A percentile compares a stretch with the other conserved stretches of the same genome.
Evolutionary conservation across 2,113 vertebrate genomes (phyloP).

Genomic region (Orcinus orca): DNA sequence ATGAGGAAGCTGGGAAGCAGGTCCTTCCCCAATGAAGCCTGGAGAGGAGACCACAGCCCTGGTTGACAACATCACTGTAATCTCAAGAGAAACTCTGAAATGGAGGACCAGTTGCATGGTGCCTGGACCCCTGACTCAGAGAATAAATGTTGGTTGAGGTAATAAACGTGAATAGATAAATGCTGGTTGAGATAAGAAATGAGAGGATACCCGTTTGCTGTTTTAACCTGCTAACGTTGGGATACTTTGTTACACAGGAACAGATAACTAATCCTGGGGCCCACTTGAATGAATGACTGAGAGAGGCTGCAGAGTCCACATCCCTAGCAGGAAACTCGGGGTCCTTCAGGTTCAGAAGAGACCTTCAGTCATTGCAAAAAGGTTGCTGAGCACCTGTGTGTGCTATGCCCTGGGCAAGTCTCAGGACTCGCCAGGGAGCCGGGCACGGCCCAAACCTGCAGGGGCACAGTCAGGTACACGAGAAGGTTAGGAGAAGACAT

Average conservation of each 20-base stretch:
- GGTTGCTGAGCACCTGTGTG: accelerated
- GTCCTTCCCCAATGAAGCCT: neutral
- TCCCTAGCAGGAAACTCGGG: neutral
- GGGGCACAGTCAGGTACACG: accelerated
- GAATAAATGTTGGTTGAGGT: neutral
- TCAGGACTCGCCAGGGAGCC: neutral
- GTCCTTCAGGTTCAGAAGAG: neutral
- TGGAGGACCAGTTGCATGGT: accelerated
- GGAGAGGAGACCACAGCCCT: neutral
- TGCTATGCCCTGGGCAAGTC: no score
- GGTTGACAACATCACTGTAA: accelerated
- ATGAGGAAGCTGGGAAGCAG: neutral
- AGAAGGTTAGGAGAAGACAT: neutral
- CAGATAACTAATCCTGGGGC: neutral
- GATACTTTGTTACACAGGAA: neutral
- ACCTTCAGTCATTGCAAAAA: neutral
- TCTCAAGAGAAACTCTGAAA: neutral
- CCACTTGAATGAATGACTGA: neutral
- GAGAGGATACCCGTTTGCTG: neutral
- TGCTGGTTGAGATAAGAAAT: neutral
- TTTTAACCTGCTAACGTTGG: neutral
- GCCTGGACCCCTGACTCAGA: neutral
- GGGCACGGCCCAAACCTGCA: neutral
- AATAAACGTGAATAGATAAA: neutral
- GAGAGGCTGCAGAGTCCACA: neutral